A percentile compares a stretch with the other conserved stretches of the same genome.
These are phyloP conservation scores for Petrolisthes cinctipes DNA, from an alignment of 2,888 invertebrate species.

Conservation along the genomic window DNA sequence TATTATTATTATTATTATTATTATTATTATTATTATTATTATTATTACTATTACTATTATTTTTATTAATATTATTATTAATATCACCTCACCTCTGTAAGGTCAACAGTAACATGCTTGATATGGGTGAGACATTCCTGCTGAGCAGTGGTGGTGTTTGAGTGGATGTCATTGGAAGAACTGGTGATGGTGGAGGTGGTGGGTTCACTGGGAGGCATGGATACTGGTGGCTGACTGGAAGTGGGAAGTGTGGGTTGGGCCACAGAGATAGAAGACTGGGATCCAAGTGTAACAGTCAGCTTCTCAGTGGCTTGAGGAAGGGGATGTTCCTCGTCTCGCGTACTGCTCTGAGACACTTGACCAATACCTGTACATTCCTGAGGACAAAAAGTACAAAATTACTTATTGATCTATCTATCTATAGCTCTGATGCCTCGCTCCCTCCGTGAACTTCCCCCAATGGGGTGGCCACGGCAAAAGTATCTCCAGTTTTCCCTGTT, in stretches of 20 bases:
- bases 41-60: not conserved
- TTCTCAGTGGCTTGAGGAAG: not conserved
- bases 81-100: not conserved
- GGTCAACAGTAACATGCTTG: not conserved
- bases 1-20: not conserved
- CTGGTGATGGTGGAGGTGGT: constrained; percentile 13
- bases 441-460: too few relatives aligned
- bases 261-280: not conserved
- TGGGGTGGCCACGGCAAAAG: too few relatives aligned
- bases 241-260: not conserved
- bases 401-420: too few relatives aligned
- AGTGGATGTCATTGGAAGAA: not conserved
- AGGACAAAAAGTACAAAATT: not conserved
- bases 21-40: not conserved
- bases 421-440: too few relatives aligned
- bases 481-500: too few relatives aligned
- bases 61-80: not conserved
- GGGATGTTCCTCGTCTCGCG: constrained; percentile 25
- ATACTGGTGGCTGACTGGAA: constrained; percentile 7
- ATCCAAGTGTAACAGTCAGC: not conserved
- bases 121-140: not conserved
- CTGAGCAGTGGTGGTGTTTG: not conserved
- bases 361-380: constrained; percentile 22
- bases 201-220: constrained; percentile 2
- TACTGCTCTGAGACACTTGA: constrained; percentile 2